A percentile compares a stretch with the other conserved stretches of the same genome.
phyloP scores from a whole-genome alignment of 2,888 invertebrate species.

The Hemaris fuciformis region DNA sequence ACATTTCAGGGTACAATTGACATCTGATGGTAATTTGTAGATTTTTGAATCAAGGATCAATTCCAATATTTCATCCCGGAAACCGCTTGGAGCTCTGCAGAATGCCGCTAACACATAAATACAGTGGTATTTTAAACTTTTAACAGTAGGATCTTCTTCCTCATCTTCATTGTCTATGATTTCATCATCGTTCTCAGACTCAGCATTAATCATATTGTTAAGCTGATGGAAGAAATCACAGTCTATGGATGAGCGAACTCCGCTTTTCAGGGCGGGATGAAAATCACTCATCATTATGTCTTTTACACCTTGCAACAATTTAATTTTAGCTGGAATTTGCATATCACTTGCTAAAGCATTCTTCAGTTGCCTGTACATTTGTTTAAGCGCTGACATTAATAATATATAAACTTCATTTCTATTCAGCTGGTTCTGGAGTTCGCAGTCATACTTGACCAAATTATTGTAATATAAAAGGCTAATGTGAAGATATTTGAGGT shows the following conservation, averaged over 20 bases:
- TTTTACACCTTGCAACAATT: slow-evolving; percentile 43
- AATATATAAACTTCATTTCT: slow-evolving; percentile 34
- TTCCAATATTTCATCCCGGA: slow-evolving; percentile 58
- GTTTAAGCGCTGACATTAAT: slow-evolving; percentile 38
- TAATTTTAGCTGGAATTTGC: slow-evolving; percentile 45
- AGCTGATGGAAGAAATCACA: slow-evolving; percentile 57
- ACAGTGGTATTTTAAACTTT: slow-evolving; percentile 54
- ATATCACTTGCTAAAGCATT: slow-evolving; percentile 39
- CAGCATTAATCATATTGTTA: slow-evolving; percentile 52
- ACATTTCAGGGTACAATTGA: slow-evolving; percentile 55
- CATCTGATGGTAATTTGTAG: slow-evolving; percentile 56
- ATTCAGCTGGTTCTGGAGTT: slow-evolving; percentile 35
- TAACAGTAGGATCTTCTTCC: slow-evolving; percentile 55
- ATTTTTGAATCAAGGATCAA: slow-evolving; percentile 57
- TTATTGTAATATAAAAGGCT: slow-evolving; percentile 49
- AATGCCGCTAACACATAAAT: slow-evolving; percentile 60
- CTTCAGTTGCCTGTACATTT: slow-evolving; percentile 42
- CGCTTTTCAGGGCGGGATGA: slow-evolving; percentile 34
- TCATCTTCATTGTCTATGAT: slow-evolving; percentile 46
- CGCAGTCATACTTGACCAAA: slow-evolving; percentile 42
- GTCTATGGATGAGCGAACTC: slow-evolving; percentile 46
- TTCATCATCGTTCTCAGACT: slow-evolving; percentile 43
- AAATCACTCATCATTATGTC: slow-evolving; percentile 48
- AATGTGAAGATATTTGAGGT: slow-evolving; percentile 41
- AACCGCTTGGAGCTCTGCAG: slow-evolving; percentile 50